Conservation (phyloP, 2,113 vertebrate species). For the Atlantisia rogersi region DNA sequence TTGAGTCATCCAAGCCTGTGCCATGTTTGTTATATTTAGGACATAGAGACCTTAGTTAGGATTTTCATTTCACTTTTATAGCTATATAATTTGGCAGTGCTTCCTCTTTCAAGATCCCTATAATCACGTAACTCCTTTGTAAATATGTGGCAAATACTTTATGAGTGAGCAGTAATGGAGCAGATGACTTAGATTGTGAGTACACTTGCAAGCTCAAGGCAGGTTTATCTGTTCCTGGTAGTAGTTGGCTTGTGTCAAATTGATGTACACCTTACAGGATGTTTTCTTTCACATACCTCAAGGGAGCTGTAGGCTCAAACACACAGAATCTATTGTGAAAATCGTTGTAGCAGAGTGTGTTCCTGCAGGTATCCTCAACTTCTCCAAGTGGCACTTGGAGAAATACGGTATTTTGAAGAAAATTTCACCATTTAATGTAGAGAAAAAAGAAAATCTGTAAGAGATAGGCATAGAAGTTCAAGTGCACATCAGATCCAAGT, state of each 20-base stretch:
- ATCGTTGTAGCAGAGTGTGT: not conserved
- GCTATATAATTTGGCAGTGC: not conserved
- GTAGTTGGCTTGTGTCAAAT: not conserved
- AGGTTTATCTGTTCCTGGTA: not conserved
- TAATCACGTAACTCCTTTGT: not conserved
- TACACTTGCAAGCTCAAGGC: not conserved
- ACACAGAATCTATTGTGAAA: not conserved
- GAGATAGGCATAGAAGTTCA: not conserved
- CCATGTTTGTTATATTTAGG: not conserved
- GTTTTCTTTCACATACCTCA: not conserved
- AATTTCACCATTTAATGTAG: not conserved
- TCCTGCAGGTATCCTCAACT: not conserved
- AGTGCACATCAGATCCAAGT: not conserved
- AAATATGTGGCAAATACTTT: constrained; percentile 26
- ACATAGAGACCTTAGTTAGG: not conserved
- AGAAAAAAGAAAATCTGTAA: not conserved
- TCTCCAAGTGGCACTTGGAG: not conserved
- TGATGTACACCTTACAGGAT: not conserved
- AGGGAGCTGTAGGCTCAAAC: not conserved
- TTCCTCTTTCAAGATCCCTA: not conserved
- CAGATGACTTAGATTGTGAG: constrained; percentile 19
- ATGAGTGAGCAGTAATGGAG: constrained; percentile 34
- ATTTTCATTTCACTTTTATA: constrained; percentile 3
- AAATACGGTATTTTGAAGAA: not conserved
- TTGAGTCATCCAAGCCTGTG: constrained; percentile 2